phyloP scores from a whole-genome alignment of 1,140 invertebrate genomes.

The Eumaeus atala region DNA sequence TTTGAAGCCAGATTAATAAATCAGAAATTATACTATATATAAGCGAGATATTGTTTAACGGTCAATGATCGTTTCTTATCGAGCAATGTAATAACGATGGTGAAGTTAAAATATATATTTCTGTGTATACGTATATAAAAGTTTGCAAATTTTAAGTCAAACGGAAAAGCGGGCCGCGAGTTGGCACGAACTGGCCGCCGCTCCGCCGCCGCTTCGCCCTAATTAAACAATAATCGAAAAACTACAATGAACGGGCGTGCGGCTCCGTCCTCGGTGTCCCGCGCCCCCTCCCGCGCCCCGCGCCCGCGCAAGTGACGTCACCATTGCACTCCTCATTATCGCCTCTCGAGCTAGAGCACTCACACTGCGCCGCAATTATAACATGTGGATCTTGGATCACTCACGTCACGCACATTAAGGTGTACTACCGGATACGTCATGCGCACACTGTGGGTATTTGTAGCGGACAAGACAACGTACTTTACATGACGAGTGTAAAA shows the following conservation, averaged over 20 bases:
- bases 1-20: no score
- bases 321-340: conserved; percentile 67
- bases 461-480: no score
- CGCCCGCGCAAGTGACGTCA: conserved; percentile 51
- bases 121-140: conserved; percentile 11
- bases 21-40: no score
- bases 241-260: conserved; percentile 71
- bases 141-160: conserved; percentile 4
- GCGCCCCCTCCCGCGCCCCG: conserved; percentile 27
- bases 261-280: conserved; percentile 56
- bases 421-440: no score
- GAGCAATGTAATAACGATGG: no score
- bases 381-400: conserved; percentile 25
- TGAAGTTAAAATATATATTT: no score
- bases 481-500: no score
- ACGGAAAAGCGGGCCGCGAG: conserved; percentile 44
- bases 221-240: conserved; percentile 74
- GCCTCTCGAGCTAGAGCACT: conserved; percentile 44
- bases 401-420: no score
- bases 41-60: no score
- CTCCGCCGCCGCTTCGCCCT: conserved; percentile 71
- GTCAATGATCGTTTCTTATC: no score
- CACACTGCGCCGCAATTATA: conserved; percentile 41
- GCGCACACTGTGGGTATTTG: no score
- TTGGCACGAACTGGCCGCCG: conserved; percentile 54